A percentile compares a stretch with the other conserved stretches of the same genome.
phyloP scores from a whole-genome alignment of 1,140 invertebrate genomes.

The Bombus confusus region DNA sequence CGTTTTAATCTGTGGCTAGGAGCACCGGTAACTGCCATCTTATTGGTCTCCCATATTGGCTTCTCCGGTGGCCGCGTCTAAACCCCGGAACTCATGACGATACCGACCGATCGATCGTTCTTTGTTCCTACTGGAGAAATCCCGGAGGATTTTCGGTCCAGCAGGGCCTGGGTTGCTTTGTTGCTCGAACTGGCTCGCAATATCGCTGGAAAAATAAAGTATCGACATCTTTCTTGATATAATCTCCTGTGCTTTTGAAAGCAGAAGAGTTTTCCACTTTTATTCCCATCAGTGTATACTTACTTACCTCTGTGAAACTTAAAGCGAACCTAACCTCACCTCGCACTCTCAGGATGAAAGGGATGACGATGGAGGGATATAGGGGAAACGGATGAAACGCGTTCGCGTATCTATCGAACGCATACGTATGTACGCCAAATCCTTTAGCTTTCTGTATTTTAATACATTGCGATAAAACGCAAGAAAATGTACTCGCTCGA shows the following conservation, averaged over 20 bases:
- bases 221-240: constrained; percentile 62
- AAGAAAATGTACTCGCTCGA: constrained; percentile 1
- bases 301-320: constrained; percentile 50
- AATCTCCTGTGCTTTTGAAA: constrained; percentile 62
- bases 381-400: background rate
- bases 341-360: background rate
- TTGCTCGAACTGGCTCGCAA: constrained; percentile 52
- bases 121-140: constrained; percentile 53
- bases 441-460: constrained; percentile 8
- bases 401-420: background rate
- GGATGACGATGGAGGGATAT: background rate
- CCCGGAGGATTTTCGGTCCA: constrained; percentile 41
- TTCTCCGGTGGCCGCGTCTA: constrained; percentile 37
- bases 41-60: constrained; percentile 60
- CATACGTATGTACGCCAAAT: background rate
- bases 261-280: constrained; percentile 56
- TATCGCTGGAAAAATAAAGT: constrained; percentile 66
- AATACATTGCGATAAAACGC: background rate
- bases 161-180: constrained; percentile 48
- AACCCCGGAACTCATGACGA: constrained; percentile 25
- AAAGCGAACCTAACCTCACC: constrained; percentile 15
- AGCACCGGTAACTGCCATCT: constrained; percentile 57
- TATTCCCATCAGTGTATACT: constrained; percentile 65
- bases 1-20: constrained; percentile 62
- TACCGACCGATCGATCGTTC: constrained; percentile 52